Evolutionary conservation across 2,113 vertebrate genomes (phyloP).

Genomic region (Panurus biarmicus): DNA sequence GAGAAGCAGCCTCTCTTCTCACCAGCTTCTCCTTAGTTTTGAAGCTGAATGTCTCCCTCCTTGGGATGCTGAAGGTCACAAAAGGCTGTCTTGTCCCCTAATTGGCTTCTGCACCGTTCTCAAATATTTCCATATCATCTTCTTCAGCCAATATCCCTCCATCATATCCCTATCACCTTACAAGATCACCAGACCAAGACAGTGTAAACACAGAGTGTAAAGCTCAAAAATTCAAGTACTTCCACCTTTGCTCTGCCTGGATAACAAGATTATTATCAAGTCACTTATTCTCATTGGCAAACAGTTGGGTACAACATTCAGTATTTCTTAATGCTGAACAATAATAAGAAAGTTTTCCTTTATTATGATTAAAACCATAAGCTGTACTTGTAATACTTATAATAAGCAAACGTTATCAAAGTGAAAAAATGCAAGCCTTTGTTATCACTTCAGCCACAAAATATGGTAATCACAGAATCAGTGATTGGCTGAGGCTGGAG

Average conservation of each 20-base stretch:
- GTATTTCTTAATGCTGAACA: background rate
- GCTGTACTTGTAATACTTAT: background rate
- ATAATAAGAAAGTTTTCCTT: background rate
- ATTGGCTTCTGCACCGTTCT: background rate
- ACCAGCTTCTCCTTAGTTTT: background rate
- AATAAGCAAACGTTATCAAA: background rate
- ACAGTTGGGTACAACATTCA: background rate
- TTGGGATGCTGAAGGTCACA: background rate
- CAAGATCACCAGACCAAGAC: background rate
- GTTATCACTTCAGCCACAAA: background rate
- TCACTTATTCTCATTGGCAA: background rate
- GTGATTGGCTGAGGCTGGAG: background rate
- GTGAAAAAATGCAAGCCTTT: background rate
- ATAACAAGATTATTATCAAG: background rate
- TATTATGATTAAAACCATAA: background rate
- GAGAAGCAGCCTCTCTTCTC: background rate
- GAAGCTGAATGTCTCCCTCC: background rate
- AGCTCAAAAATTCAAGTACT: background rate
- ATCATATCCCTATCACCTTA: rapidly evolving
- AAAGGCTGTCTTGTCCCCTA: background rate
- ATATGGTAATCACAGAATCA: background rate
- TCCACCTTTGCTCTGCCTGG: background rate
- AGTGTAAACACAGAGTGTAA: background rate
- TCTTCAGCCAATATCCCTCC: background rate
- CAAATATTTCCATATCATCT: background rate